Base-by-base conservation (phyloP, 2,888 invertebrate species). In the Eupeodes latifasciatus region DNA sequence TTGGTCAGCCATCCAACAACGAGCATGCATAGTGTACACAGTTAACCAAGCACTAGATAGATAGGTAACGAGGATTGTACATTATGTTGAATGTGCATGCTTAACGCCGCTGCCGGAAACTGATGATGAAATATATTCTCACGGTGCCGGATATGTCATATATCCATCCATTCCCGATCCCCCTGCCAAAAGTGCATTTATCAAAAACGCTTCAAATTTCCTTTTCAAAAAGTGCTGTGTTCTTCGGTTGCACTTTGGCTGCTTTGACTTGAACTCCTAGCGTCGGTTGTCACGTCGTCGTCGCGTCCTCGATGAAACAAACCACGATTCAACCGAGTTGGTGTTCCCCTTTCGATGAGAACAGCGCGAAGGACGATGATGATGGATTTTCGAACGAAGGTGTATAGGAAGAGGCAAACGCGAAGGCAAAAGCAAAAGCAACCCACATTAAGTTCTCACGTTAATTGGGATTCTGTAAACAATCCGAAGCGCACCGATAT, bases 381-480 rank as follows among this genome's bases (percentile, higher is more conserved):
- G 76, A 10, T 55, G 71, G 49, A 59, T 59, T 59, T 40, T 9
- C 4, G 9, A 40, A 9, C 9, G 67, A 59, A 59, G 59, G 76
- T 47, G 71, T 71, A 61, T 40, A 40, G 40, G 40, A 40, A 5
- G 40, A 40, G 40, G 5, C 40, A 9, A 9, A 9, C 40, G 40
- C 27, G 55, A 14, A 72, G 72, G 62, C 16, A 57, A 19, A 14
- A 10, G 49, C 34, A 36, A 9, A 51, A 9, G 57, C 57, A 57
- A 66, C 87, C 81, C 74, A 84, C 84, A 88, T 81, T 81, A 88
- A 85, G 81, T 88, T 88, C 88, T 88, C 88, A 88, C 88, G 88
- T 88, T 88, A 88, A 85, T 88, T 88, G 88, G 88, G 88, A 88
- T 78, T 88, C 85, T 88, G 88, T 88, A 88, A 88, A 88, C 84